These are phyloP conservation scores for Dolomedes plantarius DNA, from an alignment of 2,888 invertebrate genomes.

Conservation along the genomic window DNA sequence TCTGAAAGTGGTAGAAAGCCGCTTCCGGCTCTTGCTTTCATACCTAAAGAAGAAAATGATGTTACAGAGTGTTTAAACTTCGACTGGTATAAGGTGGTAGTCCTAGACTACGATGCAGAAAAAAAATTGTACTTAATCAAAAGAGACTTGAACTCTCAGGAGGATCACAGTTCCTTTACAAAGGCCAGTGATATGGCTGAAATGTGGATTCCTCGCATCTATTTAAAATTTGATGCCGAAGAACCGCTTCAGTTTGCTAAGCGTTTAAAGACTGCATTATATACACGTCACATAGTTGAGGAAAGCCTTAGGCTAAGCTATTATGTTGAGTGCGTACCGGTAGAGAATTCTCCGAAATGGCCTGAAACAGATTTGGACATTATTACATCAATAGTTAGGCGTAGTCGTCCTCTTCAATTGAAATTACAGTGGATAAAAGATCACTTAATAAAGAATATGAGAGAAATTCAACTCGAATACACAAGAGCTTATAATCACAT, in stretches of 20 bases:
- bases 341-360: constrained; percentile 26
- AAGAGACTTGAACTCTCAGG: background rate
- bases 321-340: constrained; percentile 49
- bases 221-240: constrained; percentile 57
- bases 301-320: constrained; percentile 41
- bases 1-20: constrained; percentile 21
- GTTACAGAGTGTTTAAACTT: background rate
- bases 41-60: background rate
- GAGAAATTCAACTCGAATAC: constrained; percentile 30
- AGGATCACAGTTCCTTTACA: background rate
- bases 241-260: constrained; percentile 40
- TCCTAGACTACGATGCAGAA: constrained; percentile 36
- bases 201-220: constrained; percentile 51
- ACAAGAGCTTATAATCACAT: constrained; percentile 25
- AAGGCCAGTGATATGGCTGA: background rate
- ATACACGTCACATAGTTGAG: constrained; percentile 33
- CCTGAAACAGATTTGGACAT: constrained; percentile 15
- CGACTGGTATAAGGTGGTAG: constrained; percentile 53
- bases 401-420: constrained; percentile 5
- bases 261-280: constrained; percentile 34
- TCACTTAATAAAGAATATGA: background rate
- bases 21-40: constrained; percentile 51
- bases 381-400: constrained; percentile 22
- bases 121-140: constrained; percentile 31
- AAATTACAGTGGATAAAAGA: constrained; percentile 43